Evolutionary conservation across 2,888 invertebrate genomes (phyloP), one percentile per base, ranked within the genome.

Genomic region (Hypomecis punctinalis): DNA sequence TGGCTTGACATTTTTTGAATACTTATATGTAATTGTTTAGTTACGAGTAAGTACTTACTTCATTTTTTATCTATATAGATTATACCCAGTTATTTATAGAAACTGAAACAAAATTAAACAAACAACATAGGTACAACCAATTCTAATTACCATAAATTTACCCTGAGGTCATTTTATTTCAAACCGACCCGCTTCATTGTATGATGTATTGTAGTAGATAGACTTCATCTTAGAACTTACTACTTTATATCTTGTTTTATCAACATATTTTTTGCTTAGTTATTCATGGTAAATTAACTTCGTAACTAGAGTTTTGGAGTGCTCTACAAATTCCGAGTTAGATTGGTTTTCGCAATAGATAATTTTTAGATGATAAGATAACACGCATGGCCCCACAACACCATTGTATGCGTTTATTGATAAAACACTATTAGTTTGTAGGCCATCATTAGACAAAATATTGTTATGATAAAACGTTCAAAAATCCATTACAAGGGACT

Each of bases 341-440:
- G 49, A 66, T 46, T 51, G 57, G 63, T 64, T 64, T 63, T 63
- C 52, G 62, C 56, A 52, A 43, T 48, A 61, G 65, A 65, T 61
- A 51, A 56, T 52, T 60, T 54, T 49, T 42, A 51, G 36, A 52
- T 9, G 65, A 65, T 65, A 56, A 65, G 65, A 65, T 61, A 61
- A 42, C 54, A 49, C 11, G 63, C 52, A 36, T 42, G 51, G 36
- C 49, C 37, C 33, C 23, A 23, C 3, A 23, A 23, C 23, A 23
- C 23, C 35, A 40, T 54, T 40, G 46, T 51, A 57, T 52, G 56
- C 45, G 45, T 45, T 56, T 56, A 62, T 52, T 53, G 52, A 57
- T 63, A 63, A 63, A 43, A 51, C 49, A 36, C 9, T 23, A 23
- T 39, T 51, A 52, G 7, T 10, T 10, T 40, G 7, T 49, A 11